These are phyloP conservation scores for Anthrax anthrax DNA, from an alignment of 2,888 invertebrate species.

Conservation along the genomic window DNA sequence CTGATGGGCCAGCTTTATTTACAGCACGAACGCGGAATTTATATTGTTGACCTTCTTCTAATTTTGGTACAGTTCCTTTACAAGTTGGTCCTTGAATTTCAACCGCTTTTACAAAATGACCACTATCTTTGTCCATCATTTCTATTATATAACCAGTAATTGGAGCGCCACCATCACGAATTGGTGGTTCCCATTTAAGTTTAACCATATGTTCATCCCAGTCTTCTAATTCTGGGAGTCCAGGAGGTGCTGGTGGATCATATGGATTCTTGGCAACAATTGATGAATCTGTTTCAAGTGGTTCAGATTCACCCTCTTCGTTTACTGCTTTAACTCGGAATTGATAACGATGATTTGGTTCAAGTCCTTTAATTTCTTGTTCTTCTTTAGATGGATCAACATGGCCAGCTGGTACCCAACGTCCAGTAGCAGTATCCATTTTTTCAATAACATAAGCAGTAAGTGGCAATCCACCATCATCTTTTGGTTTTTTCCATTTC, in stretches of 20 bases:
- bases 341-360: constrained; percentile 91
- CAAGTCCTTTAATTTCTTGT: constrained; percentile 68
- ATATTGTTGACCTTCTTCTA: constrained; percentile 90
- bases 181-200: constrained; percentile 80
- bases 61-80: constrained; percentile 72
- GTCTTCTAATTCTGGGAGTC: constrained; percentile 79
- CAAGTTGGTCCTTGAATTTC: constrained; percentile 73
- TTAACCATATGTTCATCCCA: constrained; percentile 85
- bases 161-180: constrained; percentile 83
- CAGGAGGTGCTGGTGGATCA: constrained; percentile 75
- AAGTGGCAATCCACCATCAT: constrained; percentile 87
- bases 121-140: constrained; percentile 77
- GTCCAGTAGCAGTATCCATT: constrained; percentile 76
- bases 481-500: constrained; percentile 89
- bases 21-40: constrained; percentile 89
- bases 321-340: constrained; percentile 96
- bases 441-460: constrained; percentile 88
- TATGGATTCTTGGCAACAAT: constrained; percentile 95
- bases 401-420: constrained; percentile 77
- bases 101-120: constrained; percentile 69
- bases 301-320: constrained; percentile 94
- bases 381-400: constrained; percentile 69
- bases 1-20: constrained; percentile 89
- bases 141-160: constrained; percentile 88
- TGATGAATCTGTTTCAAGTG: constrained; percentile 75